Conservation (phyloP, 2,113 vertebrate genomes). For the Mirounga angustirostris region DNA sequence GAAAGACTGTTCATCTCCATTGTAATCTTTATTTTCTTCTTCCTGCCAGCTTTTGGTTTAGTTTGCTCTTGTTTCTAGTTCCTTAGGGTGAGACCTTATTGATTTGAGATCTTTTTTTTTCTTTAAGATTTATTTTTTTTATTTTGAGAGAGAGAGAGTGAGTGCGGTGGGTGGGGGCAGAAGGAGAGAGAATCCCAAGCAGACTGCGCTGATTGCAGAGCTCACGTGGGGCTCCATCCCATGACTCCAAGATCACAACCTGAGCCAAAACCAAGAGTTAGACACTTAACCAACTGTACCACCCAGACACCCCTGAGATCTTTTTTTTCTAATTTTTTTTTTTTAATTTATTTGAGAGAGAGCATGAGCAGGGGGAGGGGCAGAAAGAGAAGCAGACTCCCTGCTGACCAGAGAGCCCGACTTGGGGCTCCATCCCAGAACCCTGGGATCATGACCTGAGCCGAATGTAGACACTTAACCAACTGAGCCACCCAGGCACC, state of each 20-base stretch:
- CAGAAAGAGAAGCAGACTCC: neutral
- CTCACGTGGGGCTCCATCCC: neutral
- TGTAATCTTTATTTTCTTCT: neutral
- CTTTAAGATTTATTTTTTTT: neutral
- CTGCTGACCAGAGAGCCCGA: neutral
- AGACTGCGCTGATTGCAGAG: neutral
- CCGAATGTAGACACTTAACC: neutral
- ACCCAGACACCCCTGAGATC: neutral
- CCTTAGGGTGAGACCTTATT: neutral
- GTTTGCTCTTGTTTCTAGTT: neutral
- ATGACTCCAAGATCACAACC: neutral
- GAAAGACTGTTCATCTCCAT: neutral
- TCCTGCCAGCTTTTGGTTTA: neutral
- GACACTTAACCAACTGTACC: neutral
- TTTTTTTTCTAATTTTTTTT: neutral
- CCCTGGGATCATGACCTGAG: neutral
- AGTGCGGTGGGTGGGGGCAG: neutral
- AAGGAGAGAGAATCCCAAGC: neutral
- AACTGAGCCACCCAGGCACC: too few species aligned
- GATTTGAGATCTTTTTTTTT: neutral
- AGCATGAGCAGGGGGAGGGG: neutral
- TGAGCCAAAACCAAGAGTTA: neutral
- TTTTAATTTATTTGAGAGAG: neutral
- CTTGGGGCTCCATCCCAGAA: neutral
- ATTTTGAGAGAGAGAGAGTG: neutral